Evolutionary conservation across 2,888 invertebrate species (phyloP), one percentile per base, ranked within the genome.

Genomic region (Anagyrus pseudococci): DNA sequence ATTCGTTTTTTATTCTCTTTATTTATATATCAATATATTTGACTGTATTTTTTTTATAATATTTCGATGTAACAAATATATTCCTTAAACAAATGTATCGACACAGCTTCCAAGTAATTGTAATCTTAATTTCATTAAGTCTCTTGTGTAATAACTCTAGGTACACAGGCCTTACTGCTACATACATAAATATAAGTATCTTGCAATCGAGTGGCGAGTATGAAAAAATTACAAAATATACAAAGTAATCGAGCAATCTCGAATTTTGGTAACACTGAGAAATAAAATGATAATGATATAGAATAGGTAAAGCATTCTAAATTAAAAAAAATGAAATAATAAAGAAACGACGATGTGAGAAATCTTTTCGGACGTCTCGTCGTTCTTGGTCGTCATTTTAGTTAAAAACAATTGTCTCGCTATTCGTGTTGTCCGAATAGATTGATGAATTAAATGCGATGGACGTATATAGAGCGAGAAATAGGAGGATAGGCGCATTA

Each of bases 191-290:
- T 29, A 58, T 54, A 49, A 33, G 53, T 55, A 15, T 60, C 40
- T 64, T 53, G 60, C 60, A 58, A 58, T 50, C 26, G 29, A 52
- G 41, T 64, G 47, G 33, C 46, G 59, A 56, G 33, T 64, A 62
- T 62, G 52, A 62, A 65, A 29, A 29, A 37, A 60, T 62, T 66
- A 66, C 55, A 62, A 65, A 65, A 66, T 66, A 54, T 66, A 62
- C 56, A 62, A 66, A 62, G 2, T 4, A 66, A 64, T 64, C 48
- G 57, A 64, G 50, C 52, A 54, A 54, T 44, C 25, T 64, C 55
- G 53, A 57, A 56, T 43, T 56, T 52, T n/a, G n/a, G 55, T 56
- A 58, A 60, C 61, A 62, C 37, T 56, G 52, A 66, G 15, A 2
- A 8, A 37, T 44, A 47, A 60, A 58, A 58, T 48, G 54, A 65